phyloP scores from a whole-genome alignment of 1,140 invertebrate genomes.

The Bombus balteatus region DNA sequence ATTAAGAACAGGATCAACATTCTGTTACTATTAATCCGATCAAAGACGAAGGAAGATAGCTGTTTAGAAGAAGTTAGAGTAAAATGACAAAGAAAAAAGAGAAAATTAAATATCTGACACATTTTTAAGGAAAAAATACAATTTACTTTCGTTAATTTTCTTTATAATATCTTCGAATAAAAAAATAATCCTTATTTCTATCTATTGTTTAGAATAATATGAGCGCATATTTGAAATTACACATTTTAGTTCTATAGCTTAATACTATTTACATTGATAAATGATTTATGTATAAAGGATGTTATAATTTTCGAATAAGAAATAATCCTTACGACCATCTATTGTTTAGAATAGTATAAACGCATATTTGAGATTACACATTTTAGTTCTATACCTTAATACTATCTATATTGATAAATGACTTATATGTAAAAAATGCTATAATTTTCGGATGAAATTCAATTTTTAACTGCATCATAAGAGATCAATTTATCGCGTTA shows the following conservation, averaged over 20 bases:
- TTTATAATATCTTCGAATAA: background rate
- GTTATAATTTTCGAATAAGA: background rate
- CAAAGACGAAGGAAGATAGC: constrained; percentile 1
- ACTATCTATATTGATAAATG: background rate
- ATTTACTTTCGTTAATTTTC: background rate
- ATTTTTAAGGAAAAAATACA: background rate
- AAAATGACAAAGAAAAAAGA: background rate
- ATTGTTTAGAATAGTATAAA: background rate
- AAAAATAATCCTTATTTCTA: background rate
- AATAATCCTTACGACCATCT: background rate
- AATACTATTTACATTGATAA: background rate
- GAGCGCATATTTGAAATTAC: background rate
- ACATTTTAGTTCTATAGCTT: background rate
- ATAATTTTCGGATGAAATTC: background rate
- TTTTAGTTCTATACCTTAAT: background rate
- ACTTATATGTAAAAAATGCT: background rate
- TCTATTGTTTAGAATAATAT: background rate
- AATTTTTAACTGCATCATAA: background rate
- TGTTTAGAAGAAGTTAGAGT: background rate
- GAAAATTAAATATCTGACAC: background rate
- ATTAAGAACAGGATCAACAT: constrained; percentile 8
- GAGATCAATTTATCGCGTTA: background rate
- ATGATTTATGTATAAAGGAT: no score
- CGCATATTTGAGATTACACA: background rate
- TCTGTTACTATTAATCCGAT: constrained; percentile 2